Evolutionary conservation across 2,888 invertebrate genomes (phyloP).

Genomic region (Melanargia galathea): DNA sequence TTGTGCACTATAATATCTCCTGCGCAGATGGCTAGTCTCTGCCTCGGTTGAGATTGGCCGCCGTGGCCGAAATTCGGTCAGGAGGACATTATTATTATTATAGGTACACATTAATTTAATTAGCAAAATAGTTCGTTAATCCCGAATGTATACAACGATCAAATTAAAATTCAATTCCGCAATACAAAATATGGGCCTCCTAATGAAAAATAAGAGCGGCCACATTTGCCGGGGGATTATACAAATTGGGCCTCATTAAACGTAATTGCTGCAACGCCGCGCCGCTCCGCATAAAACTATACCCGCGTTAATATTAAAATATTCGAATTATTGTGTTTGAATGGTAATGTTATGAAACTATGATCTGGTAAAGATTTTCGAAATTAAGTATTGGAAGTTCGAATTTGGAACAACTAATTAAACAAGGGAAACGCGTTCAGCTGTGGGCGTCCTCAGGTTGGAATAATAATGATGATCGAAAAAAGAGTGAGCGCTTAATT

Average conservation of each 20-base stretch:
- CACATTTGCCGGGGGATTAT: constrained; percentile 34
- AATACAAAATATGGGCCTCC: constrained; percentile 28
- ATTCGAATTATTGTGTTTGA: neutral
- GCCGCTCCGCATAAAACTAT: constrained; percentile 34
- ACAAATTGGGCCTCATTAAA: constrained; percentile 39
- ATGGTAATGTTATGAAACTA: neutral
- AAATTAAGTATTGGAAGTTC: too few relatives aligned
- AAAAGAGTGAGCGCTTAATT: too few relatives aligned
- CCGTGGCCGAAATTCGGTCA: too few relatives aligned
- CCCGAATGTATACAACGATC: constrained; percentile 18
- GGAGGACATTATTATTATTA: too few relatives aligned
- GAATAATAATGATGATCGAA: too few relatives aligned
- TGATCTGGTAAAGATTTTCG: neutral
- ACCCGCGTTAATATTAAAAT: constrained; percentile 24
- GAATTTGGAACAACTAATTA: too few relatives aligned
- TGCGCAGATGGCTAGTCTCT: too few relatives aligned
- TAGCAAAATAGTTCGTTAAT: constrained; percentile 24
- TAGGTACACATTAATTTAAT: constrained; percentile 19
- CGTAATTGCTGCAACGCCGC: constrained; percentile 31
- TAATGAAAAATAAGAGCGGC: constrained; percentile 36
- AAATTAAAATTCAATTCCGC: constrained; percentile 37
- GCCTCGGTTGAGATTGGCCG: too few relatives aligned
- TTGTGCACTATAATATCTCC: too few relatives aligned
- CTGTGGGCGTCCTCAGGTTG: too few relatives aligned
- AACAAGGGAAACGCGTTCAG: too few relatives aligned